phyloP scores from a whole-genome alignment of 2,797 vertebrate genomes.

The Semaprochilodus insignis region DNA sequence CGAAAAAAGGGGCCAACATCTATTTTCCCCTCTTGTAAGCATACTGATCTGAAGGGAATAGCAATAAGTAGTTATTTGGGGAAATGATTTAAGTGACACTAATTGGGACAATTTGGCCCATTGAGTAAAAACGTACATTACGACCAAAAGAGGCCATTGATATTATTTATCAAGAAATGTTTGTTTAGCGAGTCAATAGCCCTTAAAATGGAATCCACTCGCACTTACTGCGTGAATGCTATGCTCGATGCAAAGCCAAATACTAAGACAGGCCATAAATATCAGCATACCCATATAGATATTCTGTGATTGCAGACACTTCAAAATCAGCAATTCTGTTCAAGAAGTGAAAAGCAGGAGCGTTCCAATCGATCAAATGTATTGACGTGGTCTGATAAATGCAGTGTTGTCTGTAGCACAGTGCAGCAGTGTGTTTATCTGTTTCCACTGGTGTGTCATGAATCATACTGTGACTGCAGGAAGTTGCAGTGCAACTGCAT shows the following conservation, averaged over 20 bases:
- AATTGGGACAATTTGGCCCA: conserved; percentile 41
- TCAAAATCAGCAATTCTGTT: conserved; percentile 3
- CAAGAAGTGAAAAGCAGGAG: neutral
- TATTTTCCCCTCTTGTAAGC: conserved; percentile 4
- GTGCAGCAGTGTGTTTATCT: neutral
- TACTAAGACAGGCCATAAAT: conserved; percentile 13
- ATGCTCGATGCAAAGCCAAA: conserved; percentile 12
- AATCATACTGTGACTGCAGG: neutral
- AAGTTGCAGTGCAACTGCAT: neutral
- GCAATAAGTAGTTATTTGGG: conserved; percentile 26
- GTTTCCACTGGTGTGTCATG: neutral
- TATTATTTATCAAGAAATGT: conserved; percentile 35
- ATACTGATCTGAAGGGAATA: conserved; percentile 32
- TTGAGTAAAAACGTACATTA: conserved; percentile 31
- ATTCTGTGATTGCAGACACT: conserved; percentile 1
- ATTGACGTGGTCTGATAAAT: conserved; percentile 1
- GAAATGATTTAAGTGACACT: conserved; percentile 41
- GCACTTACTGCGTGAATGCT: neutral
- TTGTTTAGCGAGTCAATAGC: conserved; percentile 25
- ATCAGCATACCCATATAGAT: neutral
- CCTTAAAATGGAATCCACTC: conserved; percentile 11
- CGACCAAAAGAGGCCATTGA: conserved; percentile 9
- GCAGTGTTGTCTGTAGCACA: neutral
- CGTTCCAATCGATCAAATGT: conserved; percentile 18
- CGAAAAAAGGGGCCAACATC: neutral